Conservation (phyloP, 1,140 invertebrate genomes). For the Drosophila murphyi region DNA sequence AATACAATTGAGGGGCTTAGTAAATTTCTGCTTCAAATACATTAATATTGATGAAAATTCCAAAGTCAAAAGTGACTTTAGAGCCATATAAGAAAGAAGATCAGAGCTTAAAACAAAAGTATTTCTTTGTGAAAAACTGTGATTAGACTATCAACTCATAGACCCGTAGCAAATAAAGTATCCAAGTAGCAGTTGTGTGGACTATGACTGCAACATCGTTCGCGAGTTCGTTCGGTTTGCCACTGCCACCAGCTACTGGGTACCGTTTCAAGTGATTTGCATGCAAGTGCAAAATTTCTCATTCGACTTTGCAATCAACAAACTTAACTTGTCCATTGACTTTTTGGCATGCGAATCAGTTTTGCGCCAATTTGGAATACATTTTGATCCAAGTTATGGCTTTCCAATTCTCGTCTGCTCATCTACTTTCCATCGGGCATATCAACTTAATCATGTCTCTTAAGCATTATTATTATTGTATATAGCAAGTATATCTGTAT, state of each 20-base stretch:
- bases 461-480: neutral
- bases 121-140: no score
- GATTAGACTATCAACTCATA: no score
- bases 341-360: conserved; percentile 32
- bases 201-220: no score
- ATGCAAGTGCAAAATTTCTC: conserved; percentile 41
- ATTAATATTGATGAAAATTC: no score
- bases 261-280: conserved; percentile 17
- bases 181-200: no score
- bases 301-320: conserved; percentile 26
- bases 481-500: neutral
- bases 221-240: neutral
- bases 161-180: no score
- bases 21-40: no score
- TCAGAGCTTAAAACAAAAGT: no score
- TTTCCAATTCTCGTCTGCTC: neutral
- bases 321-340: conserved; percentile 9
- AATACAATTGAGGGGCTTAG: no score
- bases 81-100: no score
- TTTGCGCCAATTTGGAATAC: conserved; percentile 18
- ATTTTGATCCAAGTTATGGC: neutral
- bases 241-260: neutral
- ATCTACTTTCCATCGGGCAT: neutral
- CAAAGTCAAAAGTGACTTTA: no score
- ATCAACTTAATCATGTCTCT: neutral